Base-by-base conservation (phyloP, 2,888 invertebrate species). In the Mythimna ferrago region DNA sequence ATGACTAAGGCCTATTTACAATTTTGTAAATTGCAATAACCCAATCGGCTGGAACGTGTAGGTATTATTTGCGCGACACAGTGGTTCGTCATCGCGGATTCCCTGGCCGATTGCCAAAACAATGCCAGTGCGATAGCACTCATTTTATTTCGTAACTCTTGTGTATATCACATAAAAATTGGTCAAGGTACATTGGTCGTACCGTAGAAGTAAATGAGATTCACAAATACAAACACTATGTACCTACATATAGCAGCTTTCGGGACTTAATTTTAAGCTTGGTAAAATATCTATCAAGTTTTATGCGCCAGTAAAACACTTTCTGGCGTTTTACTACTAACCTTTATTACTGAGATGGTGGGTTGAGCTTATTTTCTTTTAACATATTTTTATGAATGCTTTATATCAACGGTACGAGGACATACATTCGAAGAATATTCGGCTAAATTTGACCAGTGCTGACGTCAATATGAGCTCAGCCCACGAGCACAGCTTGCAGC, bases 101-200 rank as follows among this genome's bases (percentile, higher is more conserved):
- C 87, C 80, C 89, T 94, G 94, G 94, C 93, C 53, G 51, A 56
- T 35, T 76, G 93, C 95, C 95, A 95, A 88, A 74, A 74, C 83
- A 81, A 89, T 89, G 88, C 82, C 86, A 84, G 85, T 89, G 87
- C 89, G 88, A 92, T 92, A 91, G 84, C 89, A 92, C 89, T 91
- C 89, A 93, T 93, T 93, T 94, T 91, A 93, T 95, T 94, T 93
- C 91, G 92, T 93, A 93, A 94, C 92, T 89, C 89, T 80, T 94
- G 94, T 95, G 94, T 94, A 94, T 93, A 92, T 91, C 89, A 84
- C 85, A 89, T 91, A 90, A 91, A 92, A 92, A 92, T 88, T 92
- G 92, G 92, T 92, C 94, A 93, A 94, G 94, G 94, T 90, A 83
- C 83, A 78, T 61, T 63, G 74, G 72, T 66, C 48, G 44, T 21